These are phyloP conservation scores for Ochotona princeps DNA, from an alignment of 2,113 vertebrate species.

Conservation along the genomic window DNA sequence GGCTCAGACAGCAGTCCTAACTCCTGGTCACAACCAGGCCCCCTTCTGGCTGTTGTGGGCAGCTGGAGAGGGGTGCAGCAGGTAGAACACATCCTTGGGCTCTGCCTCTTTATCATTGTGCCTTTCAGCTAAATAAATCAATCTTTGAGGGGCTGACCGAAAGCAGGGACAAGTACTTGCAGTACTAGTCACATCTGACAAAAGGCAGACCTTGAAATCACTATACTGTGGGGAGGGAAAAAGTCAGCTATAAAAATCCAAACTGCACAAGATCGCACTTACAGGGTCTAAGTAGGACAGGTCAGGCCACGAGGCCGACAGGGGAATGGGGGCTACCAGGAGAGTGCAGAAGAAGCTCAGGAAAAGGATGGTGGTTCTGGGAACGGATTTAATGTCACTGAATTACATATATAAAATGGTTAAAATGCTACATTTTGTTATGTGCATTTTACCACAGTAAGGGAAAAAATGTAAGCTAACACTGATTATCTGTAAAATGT, in stretches of 20 bases:
- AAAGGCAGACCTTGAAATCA: too few relatives aligned
- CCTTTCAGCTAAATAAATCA: too few relatives aligned
- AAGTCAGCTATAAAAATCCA: background rate
- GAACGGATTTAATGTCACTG: background rate
- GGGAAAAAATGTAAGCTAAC: constrained; percentile 34
- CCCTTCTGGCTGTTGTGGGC: too few relatives aligned
- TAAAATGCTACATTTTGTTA: background rate
- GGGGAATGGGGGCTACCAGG: background rate
- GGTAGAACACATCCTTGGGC: too few relatives aligned
- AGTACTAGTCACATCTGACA: too few relatives aligned
- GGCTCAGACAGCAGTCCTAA: too few relatives aligned
- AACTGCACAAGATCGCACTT: background rate
- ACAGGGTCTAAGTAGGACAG: background rate
- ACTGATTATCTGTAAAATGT: background rate
- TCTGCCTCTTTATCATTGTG: too few relatives aligned
- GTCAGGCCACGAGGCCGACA: background rate
- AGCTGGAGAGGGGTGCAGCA: too few relatives aligned
- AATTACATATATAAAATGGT: background rate
- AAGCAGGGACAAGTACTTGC: too few relatives aligned
- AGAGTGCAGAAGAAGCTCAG: background rate
- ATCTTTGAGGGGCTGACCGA: too few relatives aligned
- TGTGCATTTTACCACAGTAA: background rate
- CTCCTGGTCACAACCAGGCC: too few relatives aligned
- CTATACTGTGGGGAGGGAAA: too few relatives aligned
- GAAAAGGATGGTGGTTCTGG: background rate